Conservation (phyloP, 2,113 vertebrate species). For the Anser brachyrhynchus region DNA sequence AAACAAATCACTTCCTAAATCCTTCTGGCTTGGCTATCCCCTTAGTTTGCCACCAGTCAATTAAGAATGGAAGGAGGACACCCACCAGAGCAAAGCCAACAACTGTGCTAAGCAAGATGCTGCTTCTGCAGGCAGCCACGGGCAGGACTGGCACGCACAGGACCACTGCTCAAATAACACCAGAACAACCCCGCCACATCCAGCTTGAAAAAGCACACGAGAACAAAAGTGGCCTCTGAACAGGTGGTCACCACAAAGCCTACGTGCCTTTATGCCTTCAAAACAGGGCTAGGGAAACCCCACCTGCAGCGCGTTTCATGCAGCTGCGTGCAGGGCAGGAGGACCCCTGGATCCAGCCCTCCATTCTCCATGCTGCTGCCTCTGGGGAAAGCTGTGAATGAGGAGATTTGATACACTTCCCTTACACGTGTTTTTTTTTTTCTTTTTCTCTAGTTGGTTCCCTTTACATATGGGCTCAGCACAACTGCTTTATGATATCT, state of each 20-base stretch:
- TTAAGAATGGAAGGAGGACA: background rate
- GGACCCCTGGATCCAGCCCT: background rate
- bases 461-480: conserved; percentile 25
- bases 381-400: background rate
- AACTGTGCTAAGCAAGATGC: background rate
- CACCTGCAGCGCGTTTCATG: background rate
- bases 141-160: rapidly evolving
- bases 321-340: background rate
- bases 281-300: background rate
- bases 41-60: background rate
- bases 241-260: background rate
- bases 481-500: conserved; percentile 54
- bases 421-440: background rate
- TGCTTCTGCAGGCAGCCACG: background rate
- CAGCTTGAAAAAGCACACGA: rapidly evolving
- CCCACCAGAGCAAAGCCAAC: background rate
- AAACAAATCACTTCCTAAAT: background rate
- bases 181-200: background rate
- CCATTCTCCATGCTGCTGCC: conserved; percentile 14
- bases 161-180: rapidly evolving
- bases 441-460: background rate
- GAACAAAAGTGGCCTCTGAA: background rate
- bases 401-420: conserved; percentile 52
- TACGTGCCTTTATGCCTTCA: background rate
- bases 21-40: background rate